Evolutionary conservation across 2,888 invertebrate species (phyloP).

Genomic region (Hanleya hanleyi): DNA sequence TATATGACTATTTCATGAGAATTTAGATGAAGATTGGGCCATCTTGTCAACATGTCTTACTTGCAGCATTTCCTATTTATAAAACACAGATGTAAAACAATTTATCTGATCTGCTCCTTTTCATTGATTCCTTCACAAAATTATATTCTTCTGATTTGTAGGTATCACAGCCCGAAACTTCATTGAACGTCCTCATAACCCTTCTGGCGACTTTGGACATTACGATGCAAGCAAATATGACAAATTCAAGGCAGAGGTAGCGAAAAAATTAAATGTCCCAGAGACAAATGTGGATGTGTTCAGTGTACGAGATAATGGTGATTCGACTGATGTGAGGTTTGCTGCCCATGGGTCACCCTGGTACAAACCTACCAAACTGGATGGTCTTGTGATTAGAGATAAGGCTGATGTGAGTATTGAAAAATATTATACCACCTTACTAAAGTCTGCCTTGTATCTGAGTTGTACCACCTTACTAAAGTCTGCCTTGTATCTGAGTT

Average conservation of each 20-base stretch:
- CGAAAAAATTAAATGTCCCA: constrained; percentile 88
- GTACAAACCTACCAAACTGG: constrained; percentile 93
- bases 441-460: neutral
- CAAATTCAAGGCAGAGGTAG: constrained; percentile 90
- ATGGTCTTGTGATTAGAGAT: constrained; percentile 84
- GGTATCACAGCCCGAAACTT: constrained; percentile 98
- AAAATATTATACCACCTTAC: neutral
- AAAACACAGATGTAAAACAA: too few species aligned
- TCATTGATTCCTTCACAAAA: too few species aligned
- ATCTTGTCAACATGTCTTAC: too few species aligned
- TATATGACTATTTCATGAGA: too few species aligned
- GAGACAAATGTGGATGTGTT: constrained; percentile 94
- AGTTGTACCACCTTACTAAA: too few species aligned
- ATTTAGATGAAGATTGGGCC: too few species aligned
- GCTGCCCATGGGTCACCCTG: constrained; percentile 97
- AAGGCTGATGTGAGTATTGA: constrained; percentile 52
- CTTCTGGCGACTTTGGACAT: constrained; percentile 35
- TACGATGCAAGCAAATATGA: constrained; percentile 89
- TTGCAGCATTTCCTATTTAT: too few species aligned
- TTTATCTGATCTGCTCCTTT: too few species aligned
- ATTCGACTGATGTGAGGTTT: constrained; percentile 90
- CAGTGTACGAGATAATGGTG: constrained; percentile 88
- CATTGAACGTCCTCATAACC: constrained; percentile 75
- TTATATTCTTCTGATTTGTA: too few species aligned
- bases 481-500: too few species aligned